These are phyloP conservation scores for Gopherus evgoodei DNA, from an alignment of 2,113 vertebrate species.

Conservation along the genomic window DNA sequence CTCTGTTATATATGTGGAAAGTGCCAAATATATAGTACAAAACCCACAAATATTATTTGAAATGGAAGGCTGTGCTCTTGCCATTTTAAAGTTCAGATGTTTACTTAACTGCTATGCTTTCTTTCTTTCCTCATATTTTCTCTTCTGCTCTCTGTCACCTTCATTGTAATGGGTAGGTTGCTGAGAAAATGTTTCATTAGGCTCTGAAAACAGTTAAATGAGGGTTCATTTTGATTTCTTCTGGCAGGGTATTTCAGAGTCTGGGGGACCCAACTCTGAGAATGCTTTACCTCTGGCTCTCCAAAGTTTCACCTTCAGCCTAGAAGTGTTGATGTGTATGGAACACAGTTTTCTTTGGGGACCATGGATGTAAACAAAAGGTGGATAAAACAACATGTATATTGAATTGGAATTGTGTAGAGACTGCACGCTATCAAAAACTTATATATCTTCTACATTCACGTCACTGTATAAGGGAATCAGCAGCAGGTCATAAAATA, in stretches of 20 bases:
- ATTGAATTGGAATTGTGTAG: not conserved
- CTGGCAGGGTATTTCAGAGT: not conserved
- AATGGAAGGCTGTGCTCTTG: not conserved
- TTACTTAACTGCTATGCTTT: not conserved
- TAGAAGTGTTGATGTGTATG: not conserved
- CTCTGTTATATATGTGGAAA: not conserved
- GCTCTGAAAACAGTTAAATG: not conserved
- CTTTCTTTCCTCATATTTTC: not conserved
- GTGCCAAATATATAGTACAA: not conserved
- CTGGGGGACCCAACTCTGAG: not conserved
- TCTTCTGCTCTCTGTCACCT: not conserved
- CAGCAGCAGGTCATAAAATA: not conserved
- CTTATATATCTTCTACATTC: not conserved
- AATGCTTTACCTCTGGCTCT: not conserved
- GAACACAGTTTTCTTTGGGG: rapidly evolving
- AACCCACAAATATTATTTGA: not conserved
- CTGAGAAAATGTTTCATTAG: not conserved
- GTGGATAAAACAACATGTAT: not conserved
- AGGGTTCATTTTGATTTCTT: not conserved
- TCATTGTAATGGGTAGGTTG: not conserved
- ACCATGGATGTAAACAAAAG: not conserved
- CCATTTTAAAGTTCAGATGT: not conserved
- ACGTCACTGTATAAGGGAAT: not conserved
- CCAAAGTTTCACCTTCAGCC: not conserved
- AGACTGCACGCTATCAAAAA: not conserved